Conservation (phyloP, 2,888 invertebrate genomes). For the Panzeria rudis region DNA sequence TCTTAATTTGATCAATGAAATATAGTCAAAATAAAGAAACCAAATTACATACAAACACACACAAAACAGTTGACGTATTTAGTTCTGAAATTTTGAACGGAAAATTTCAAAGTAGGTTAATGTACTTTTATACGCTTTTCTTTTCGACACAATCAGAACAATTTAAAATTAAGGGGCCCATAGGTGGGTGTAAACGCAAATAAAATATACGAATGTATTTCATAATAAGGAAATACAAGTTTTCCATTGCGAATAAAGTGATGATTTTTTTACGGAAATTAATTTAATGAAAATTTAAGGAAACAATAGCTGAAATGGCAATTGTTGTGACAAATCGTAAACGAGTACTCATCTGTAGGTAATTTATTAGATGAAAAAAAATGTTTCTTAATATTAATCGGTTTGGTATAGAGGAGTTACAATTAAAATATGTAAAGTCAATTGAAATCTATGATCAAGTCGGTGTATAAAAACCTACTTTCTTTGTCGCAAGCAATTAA, state of each 20-base stretch:
- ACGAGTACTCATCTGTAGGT: background rate
- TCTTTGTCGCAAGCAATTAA: no score
- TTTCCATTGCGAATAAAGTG: background rate
- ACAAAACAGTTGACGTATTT: slow-evolving; percentile 48
- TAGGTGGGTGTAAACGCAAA: slow-evolving; percentile 26
- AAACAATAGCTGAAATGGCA: background rate
- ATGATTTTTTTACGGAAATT: slow-evolving; percentile 13
- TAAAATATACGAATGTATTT: background rate
- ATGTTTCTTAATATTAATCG: no score
- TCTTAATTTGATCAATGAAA: slow-evolving; percentile 34
- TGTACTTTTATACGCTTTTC: slow-evolving; percentile 35
- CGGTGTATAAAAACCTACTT: no score
- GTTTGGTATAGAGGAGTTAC: no score
- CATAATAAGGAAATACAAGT: slow-evolving; percentile 9
- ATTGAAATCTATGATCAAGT: no score
- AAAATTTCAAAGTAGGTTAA: slow-evolving; percentile 57
- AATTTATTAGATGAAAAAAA: no score
- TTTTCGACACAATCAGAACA: slow-evolving; percentile 25
- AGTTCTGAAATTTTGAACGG: slow-evolving; percentile 27
- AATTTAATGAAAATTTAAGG: background rate
- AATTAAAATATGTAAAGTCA: no score
- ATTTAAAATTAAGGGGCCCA: slow-evolving; percentile 13
- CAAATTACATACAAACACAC: background rate
- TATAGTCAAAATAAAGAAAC: slow-evolving; percentile 19
- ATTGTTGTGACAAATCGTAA: background rate